These are phyloP conservation scores for Actenoides lindsayi DNA, from an alignment of 2,113 vertebrate species.

Conservation along the genomic window DNA sequence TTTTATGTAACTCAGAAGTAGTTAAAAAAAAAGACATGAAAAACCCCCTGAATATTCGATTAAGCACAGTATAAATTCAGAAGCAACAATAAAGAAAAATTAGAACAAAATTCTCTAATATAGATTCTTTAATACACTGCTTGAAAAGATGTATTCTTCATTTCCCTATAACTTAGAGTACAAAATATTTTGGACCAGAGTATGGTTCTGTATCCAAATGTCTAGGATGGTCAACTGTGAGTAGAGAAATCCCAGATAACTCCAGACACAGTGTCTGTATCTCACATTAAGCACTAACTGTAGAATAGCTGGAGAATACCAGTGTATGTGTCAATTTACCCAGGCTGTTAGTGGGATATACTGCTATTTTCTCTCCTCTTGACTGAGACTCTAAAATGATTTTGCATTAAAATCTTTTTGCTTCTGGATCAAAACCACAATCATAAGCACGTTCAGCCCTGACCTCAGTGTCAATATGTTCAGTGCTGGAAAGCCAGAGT, in stretches of 20 bases:
- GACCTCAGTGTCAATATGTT: not conserved
- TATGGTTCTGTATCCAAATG: not conserved
- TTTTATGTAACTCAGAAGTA: accelerated
- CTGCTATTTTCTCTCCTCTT: not conserved
- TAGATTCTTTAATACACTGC: not conserved
- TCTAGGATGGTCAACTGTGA: not conserved
- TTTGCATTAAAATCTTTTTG: not conserved
- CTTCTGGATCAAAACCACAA: not conserved
- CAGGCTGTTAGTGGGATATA: not conserved
- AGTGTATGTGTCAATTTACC: not conserved
- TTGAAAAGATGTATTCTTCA: not conserved
- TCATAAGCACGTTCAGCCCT: not conserved
- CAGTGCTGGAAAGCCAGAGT: not conserved
- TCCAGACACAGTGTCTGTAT: not conserved
- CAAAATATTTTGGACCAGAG: not conserved
- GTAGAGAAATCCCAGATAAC: not conserved
- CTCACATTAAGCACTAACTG: not conserved
- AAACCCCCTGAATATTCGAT: not conserved
- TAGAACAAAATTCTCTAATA: not conserved
- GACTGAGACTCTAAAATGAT: not conserved
- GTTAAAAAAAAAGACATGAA: not conserved
- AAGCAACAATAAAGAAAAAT: not conserved
- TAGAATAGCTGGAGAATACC: not conserved
- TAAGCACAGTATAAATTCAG: not conserved
- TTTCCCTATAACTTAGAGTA: not conserved